Evolutionary conservation across 1,140 invertebrate species (phyloP), one percentile per base, ranked within the genome.

Genomic region (Drosophila littoralis): DNA sequence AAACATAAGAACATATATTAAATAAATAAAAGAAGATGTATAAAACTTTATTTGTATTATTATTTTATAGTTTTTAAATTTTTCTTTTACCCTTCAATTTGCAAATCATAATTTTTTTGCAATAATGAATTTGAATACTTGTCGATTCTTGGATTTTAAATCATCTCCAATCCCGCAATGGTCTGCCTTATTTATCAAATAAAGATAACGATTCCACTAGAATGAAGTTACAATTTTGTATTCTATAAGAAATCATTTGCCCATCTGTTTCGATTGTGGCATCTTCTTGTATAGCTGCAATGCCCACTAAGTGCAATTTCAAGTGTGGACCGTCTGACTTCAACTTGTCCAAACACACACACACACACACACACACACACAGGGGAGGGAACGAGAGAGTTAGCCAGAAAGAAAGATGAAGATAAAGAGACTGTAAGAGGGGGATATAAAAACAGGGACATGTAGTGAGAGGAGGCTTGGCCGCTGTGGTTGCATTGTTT

Each of bases 261-360:
- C 64, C 57, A 43, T 40, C 63, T 66, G 61, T n/a, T 52, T 22
- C 36, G 36, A 33, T 32, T n/a, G 13, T 33, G 45, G 69, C 35
- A 17, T 64, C 51, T 55, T 48, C 55, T 57, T 71, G 48, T 58
- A 48, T 66, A 35, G 57, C 55, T 67, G 54, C 51, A 52, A 40
- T 69, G 69, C 58, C 63, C 75, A 69, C 70, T 73, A 63, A 73
- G 77, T 85, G 81, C 77, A 81, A 81, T 81, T 81, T 85, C 81
- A 77, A 84, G 81, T 84, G 81, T 70, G 80, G 77, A 74, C 81
- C 75, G 75, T 46, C 77, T 84, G 81, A 77, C 81, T 84, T 84
- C 81, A 85, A 85, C 81, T 77, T 85, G 81, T 59, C 67, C 79
- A 75, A 75, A 65, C 80, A 78, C 58, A 77, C 50, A 61, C 50